Base-by-base conservation (phyloP, 2,888 invertebrate species). In the Eristalis intricaria region DNA sequence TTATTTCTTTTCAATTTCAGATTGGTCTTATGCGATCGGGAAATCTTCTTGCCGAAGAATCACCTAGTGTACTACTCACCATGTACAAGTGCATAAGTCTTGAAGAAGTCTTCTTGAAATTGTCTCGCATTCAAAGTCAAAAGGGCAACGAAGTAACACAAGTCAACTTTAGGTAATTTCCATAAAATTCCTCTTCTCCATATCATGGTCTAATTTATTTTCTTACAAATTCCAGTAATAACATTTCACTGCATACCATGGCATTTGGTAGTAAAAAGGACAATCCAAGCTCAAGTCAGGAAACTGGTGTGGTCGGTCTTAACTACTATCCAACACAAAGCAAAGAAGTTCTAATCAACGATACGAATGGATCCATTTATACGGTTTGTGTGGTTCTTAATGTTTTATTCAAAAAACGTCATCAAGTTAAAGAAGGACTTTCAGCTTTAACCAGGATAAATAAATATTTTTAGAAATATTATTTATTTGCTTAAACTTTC, bases 1-100 rank as follows among this genome's bases (percentile, higher is more conserved):
- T 8, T 71, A 70, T 73, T 87, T 89, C 89, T 70, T 93, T 80
- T 65, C 61, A 61, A 84, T 90, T 90, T 56, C 93, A 98, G 98
- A 98, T 99, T 92, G 99, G 98, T 84, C 94, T 99, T 89, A 99
- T 99, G 98, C 94, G 99, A 88, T 97, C 97, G 91, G 99, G 99
- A 0, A 95, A 96, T 75, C 94, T 99, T 68, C 93, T 99, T 90
- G 98, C 98, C 0, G 98, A 99, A 94, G 97, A 98, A 92, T 96
- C 96, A 15, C 98, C 98, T 0, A 96, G 96, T 89, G 95, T 96
- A 15, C 94, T 98, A 61, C 94, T 99, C 68, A 95, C 96, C 66
- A 96, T 97, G 95, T 97, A 97, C 94, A 95, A 95, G 91, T 97
- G 97, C 92, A 95, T 95, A 87, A 96, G 96, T 15, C 94, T 99